Conservation (phyloP, 2,797 vertebrate species). For the Pseudochromis fuscus region DNA sequence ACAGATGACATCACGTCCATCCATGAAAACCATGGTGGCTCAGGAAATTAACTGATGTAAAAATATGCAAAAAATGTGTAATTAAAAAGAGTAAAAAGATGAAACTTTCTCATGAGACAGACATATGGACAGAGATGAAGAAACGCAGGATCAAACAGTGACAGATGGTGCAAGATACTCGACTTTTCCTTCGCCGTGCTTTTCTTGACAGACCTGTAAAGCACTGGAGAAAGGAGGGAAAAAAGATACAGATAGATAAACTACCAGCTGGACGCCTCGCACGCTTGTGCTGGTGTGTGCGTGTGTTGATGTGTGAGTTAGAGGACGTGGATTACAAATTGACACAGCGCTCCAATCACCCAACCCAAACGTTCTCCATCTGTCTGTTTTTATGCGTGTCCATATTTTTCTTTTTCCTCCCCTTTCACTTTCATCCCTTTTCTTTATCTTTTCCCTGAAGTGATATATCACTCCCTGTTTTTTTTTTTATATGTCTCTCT, state of each 20-base stretch:
- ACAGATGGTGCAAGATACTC: neutral
- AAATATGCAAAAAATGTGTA: too few relatives aligned
- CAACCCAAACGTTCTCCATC: slow-evolving; percentile 32
- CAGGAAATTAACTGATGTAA: too few relatives aligned
- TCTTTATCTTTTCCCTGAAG: slow-evolving; percentile 15
- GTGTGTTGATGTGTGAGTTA: slow-evolving; percentile 1
- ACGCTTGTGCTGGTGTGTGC: neutral
- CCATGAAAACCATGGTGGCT: neutral
- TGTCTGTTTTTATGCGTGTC: slow-evolving; percentile 50
- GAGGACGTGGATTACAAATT: neutral
- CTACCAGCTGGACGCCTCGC: neutral
- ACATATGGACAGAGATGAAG: too few relatives aligned
- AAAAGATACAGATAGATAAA: slow-evolving; percentile 30
- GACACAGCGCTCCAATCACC: slow-evolving; percentile 19
- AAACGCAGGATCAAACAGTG: too few relatives aligned
- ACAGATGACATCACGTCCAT: too few relatives aligned
- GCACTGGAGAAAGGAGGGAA: neutral
- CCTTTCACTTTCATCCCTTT: neutral
- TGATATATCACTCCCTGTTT: slow-evolving; percentile 16
- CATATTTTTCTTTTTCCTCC: slow-evolving; percentile 12
- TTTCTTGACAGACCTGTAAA: slow-evolving; percentile 8
- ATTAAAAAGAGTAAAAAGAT: too few relatives aligned
- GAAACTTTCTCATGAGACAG: too few relatives aligned
- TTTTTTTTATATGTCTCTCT: slow-evolving; percentile 6
- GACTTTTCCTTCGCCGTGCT: slow-evolving; percentile 4